Evolutionary conservation across 1,140 invertebrate species (phyloP).

Genomic region (Acromyrmex heyeri): DNA sequence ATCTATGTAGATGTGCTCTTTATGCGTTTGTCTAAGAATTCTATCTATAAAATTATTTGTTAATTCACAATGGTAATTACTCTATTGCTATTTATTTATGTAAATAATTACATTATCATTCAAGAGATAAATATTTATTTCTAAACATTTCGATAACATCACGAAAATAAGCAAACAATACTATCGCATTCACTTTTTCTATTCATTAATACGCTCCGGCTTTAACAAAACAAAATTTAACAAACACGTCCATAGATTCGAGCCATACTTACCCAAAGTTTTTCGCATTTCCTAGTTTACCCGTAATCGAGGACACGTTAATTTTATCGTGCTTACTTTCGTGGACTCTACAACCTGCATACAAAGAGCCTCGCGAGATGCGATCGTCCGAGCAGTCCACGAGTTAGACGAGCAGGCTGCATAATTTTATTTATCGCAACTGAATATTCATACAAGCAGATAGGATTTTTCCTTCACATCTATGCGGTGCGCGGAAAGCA

Average conservation of each 20-base stretch:
- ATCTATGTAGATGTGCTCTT: slow-evolving; percentile 19
- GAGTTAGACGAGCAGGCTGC: not conserved
- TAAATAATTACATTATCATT: not conserved
- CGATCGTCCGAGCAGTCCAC: not conserved
- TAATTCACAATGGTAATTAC: not conserved
- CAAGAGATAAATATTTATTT: not conserved
- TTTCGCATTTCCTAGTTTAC: slow-evolving; percentile 44
- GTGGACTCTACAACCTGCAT: slow-evolving; percentile 17
- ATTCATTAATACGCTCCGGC: not conserved
- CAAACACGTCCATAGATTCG: slow-evolving; percentile 8
- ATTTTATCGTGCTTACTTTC: slow-evolving; percentile 41
- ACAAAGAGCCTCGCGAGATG: slow-evolving; percentile 40
- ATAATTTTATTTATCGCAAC: slow-evolving; percentile 70
- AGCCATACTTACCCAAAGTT: slow-evolving; percentile 10
- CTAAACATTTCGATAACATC: not conserved
- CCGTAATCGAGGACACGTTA: slow-evolving; percentile 53
- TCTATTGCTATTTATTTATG: not conserved
- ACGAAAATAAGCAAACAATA: not conserved
- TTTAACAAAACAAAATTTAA: slow-evolving; percentile 13
- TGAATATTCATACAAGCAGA: slow-evolving; percentile 73
- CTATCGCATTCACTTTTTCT: not conserved
- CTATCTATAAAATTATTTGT: not conserved
- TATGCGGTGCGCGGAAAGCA: slow-evolving; percentile 17
- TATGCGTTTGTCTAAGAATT: not conserved
- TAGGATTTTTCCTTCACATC: slow-evolving; percentile 65